Evolutionary conservation across 2,797 vertebrate genomes (phyloP).

Genomic region (Sternarchorhynchus goeldii): DNA sequence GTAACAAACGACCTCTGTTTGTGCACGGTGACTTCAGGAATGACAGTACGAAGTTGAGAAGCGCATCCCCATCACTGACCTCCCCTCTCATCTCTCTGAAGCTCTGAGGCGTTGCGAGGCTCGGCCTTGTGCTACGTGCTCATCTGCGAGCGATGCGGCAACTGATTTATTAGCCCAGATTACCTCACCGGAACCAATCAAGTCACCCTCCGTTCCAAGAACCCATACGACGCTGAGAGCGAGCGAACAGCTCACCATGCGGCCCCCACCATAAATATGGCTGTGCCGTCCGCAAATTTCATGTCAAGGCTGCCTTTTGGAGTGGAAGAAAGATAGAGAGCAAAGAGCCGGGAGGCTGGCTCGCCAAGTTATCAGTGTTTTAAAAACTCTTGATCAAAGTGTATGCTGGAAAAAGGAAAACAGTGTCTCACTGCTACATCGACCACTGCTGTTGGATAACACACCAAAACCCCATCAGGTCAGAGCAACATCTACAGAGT

Average conservation of each 20-base stretch:
- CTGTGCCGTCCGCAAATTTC: slow-evolving; percentile 8
- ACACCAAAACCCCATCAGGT: neutral
- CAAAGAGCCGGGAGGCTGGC: slow-evolving; percentile 6
- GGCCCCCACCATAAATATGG: slow-evolving; percentile 8
- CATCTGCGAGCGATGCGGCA: slow-evolving; percentile 19
- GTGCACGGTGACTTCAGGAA: neutral
- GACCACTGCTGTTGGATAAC: neutral
- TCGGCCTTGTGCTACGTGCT: slow-evolving; percentile 15
- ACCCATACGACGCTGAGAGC: slow-evolving; percentile 22
- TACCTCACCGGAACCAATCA: slow-evolving; percentile 51
- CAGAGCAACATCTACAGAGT: neutral
- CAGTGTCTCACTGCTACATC: neutral
- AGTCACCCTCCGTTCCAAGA: slow-evolving; percentile 26
- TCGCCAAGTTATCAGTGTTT: neutral
- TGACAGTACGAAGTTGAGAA: neutral
- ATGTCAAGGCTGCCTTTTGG: neutral
- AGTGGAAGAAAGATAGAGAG: slow-evolving; percentile 10
- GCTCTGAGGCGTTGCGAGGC: slow-evolving; percentile 30
- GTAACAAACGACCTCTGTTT: neutral
- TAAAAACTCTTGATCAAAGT: neutral
- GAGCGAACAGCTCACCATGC: slow-evolving; percentile 35
- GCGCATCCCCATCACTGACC: neutral
- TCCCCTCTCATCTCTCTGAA: slow-evolving; percentile 29
- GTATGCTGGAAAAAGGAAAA: neutral
- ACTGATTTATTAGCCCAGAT: slow-evolving; percentile 47